phyloP scores from a whole-genome alignment of 2,888 invertebrate species.

The Tholera decimalis region DNA sequence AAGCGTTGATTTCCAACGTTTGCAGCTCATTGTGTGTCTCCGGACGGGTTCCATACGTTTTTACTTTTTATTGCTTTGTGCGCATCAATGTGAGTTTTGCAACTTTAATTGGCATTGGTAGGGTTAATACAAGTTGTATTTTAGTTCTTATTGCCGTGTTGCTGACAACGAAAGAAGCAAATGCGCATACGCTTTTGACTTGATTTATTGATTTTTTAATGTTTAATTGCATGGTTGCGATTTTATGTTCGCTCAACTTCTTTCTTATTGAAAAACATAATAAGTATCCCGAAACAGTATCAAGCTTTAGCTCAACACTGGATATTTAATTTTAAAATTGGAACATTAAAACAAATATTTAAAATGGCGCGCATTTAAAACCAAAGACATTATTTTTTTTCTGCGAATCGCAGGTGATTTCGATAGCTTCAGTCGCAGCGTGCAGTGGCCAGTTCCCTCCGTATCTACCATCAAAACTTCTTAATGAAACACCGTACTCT shows the following conservation, averaged over 20 bases:
- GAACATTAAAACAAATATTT: slow-evolving; percentile 21
- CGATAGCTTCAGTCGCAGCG: slow-evolving; percentile 19
- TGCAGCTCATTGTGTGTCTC: slow-evolving; percentile 51
- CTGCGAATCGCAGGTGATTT: slow-evolving; percentile 27
- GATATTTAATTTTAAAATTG: slow-evolving; percentile 18
- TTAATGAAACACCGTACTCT: slow-evolving; percentile 52
- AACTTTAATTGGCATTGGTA: slow-evolving; percentile 60
- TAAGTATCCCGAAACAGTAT: neutral
- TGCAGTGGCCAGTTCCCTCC: slow-evolving; percentile 11
- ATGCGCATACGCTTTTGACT: neutral
- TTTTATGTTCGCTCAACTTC: neutral
- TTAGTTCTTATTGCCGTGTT: neutral
- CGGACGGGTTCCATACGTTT: slow-evolving; percentile 42
- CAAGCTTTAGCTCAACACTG: neutral
- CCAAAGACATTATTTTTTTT: slow-evolving; percentile 15
- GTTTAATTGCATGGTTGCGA: neutral
- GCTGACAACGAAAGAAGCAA: slow-evolving; percentile 11
- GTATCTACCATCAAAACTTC: slow-evolving; percentile 54
- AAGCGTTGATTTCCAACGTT: slow-evolving; percentile 60
- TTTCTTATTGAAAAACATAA: neutral
- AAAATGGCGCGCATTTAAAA: slow-evolving; percentile 24
- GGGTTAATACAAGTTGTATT: slow-evolving; percentile 37
- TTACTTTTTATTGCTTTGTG: slow-evolving; percentile 52
- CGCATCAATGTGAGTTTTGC: slow-evolving; percentile 46
- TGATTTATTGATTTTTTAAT: slow-evolving; percentile 7